These are phyloP conservation scores for Cavia porcellus DNA, from an alignment of 2,113 vertebrate genomes.

Conservation along the genomic window DNA sequence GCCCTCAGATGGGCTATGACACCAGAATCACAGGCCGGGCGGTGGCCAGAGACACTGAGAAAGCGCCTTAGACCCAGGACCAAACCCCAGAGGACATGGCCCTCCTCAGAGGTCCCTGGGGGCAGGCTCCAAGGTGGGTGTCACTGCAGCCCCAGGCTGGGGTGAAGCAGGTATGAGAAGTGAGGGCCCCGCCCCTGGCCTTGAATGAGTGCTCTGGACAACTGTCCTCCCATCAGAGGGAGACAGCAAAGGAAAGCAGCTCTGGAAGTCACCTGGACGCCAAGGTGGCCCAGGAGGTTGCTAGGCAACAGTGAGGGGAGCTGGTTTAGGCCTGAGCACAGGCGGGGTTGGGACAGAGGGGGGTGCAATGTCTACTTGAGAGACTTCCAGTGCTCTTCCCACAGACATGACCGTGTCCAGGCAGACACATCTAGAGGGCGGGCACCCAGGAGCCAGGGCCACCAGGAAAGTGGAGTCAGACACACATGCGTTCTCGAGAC, in stretches of 20 bases:
- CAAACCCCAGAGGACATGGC: not conserved
- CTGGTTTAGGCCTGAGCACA: not conserved
- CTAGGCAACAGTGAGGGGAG: slow-evolving; percentile 62
- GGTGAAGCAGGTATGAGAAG: not conserved
- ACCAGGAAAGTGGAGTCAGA: not conserved
- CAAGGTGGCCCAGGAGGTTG: not conserved
- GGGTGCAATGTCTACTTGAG: not conserved
- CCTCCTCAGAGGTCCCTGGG: not conserved
- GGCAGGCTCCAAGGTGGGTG: not conserved
- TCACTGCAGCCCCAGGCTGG: not conserved
- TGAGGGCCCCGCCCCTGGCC: not conserved
- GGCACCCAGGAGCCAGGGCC: not conserved
- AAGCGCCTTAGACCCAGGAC: not conserved
- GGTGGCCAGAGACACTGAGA: not conserved
- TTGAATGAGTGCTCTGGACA: not conserved
- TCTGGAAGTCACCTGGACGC: not conserved
- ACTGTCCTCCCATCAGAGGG: not conserved
- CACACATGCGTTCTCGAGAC: not conserved
- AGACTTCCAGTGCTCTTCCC: not conserved
- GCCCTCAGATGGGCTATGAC: no score
- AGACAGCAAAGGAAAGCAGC: not conserved
- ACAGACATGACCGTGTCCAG: not conserved
- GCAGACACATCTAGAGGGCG: not conserved
- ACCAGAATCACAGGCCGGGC: not conserved
- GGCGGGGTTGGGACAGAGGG: not conserved